Conservation (phyloP, 2,113 vertebrate species). For the Hydrochoerus hydrochaeris region DNA sequence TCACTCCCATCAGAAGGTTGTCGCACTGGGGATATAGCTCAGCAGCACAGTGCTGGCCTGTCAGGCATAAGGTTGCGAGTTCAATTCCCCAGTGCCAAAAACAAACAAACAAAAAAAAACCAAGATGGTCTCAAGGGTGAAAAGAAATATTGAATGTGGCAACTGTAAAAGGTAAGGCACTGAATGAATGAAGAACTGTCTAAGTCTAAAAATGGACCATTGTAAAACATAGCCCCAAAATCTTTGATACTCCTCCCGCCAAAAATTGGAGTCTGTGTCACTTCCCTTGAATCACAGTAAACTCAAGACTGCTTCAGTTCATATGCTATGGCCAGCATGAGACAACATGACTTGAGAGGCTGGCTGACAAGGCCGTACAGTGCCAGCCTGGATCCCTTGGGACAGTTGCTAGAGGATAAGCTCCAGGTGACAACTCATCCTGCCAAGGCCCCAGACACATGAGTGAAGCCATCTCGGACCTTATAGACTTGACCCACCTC, state of each 20-base stretch:
- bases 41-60: too few species aligned
- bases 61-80: too few species aligned
- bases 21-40: background rate
- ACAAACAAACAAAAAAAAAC: too few species aligned
- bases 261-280: background rate
- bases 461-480: background rate
- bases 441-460: background rate
- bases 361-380: background rate
- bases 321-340: background rate
- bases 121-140: background rate
- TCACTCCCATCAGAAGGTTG: background rate
- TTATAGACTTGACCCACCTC: background rate
- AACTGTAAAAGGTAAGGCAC: background rate
- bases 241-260: background rate
- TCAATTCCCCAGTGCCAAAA: too few species aligned
- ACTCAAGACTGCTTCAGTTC: background rate
- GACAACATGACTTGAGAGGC: background rate
- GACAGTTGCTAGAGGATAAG: background rate
- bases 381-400: background rate
- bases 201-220: background rate
- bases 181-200: background rate
- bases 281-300: background rate
- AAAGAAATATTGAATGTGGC: background rate
- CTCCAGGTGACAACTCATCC: background rate
- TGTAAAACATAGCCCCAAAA: constrained; percentile 9